These are phyloP conservation scores for Dipodomys merriami DNA, from an alignment of 2,113 vertebrate species.

Conservation along the genomic window DNA sequence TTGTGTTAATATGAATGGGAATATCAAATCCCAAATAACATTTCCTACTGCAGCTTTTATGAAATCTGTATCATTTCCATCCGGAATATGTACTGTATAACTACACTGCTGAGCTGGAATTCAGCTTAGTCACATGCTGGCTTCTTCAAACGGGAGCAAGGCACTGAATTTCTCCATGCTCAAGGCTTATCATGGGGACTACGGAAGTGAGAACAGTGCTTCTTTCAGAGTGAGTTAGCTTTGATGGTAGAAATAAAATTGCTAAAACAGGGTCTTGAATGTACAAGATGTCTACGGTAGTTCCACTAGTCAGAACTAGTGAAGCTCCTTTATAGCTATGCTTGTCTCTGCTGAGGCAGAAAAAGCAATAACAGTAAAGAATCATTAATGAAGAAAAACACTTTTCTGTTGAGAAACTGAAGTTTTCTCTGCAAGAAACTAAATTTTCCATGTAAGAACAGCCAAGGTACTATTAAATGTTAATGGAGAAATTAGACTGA, in stretches of 20 bases:
- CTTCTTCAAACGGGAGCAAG: neutral
- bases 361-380: no score
- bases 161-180: neutral
- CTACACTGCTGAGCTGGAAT: neutral
- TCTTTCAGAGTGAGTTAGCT: neutral
- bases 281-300: neutral
- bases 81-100: neutral
- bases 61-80: neutral
- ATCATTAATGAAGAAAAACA: neutral
- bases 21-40: neutral
- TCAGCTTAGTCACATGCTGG: neutral
- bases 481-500: neutral
- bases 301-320: neutral
- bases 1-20: neutral
- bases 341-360: neutral
- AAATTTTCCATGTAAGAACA: neutral
- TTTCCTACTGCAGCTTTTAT: neutral
- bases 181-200: neutral
- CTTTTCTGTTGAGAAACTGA: neutral
- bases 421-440: neutral
- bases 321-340: neutral
- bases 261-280: neutral
- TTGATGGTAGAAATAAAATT: neutral
- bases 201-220: neutral
- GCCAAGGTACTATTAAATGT: neutral